Evolutionary conservation across 1,140 invertebrate species (phyloP).

Genomic region (Drosophila prosaltans): DNA sequence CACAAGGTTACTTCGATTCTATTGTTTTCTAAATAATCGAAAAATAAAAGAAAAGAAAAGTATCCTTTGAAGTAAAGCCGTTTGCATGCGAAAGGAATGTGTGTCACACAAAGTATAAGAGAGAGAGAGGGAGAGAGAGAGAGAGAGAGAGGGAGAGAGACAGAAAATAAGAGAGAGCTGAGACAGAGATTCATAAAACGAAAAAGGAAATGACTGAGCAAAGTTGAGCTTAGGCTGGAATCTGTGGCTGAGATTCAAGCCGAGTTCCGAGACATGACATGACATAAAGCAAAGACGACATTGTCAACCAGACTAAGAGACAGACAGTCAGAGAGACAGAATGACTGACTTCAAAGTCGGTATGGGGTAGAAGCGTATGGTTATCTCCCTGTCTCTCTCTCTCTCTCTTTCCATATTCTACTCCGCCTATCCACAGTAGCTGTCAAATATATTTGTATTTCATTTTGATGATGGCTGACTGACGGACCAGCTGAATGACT

Average conservation of each 20-base stretch:
- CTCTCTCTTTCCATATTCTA: not conserved
- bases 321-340: conserved; percentile 35
- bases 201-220: conserved; percentile 70
- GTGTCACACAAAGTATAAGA: conserved; percentile 59
- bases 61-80: conserved; percentile 73
- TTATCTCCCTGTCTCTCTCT: conserved; percentile 25
- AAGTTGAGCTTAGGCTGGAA: conserved; percentile 30
- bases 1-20: conserved; percentile 12
- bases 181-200: conserved; percentile 37
- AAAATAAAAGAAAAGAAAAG: conserved; percentile 3
- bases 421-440: conserved; percentile 58
- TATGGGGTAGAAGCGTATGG: conserved; percentile 33
- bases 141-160: not conserved
- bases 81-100: conserved; percentile 57
- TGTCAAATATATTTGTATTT: conserved; percentile 81
- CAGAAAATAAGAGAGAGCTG: not conserved
- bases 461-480: conserved; percentile 60
- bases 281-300: conserved; percentile 59
- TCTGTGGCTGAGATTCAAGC: conserved; percentile 45
- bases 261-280: conserved; percentile 57
- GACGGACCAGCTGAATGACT: conserved; percentile 47
- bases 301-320: conserved; percentile 49
- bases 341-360: conserved; percentile 74
- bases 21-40: conserved; percentile 10
- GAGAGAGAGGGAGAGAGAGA: not conserved